Evolutionary conservation across 92 coral and sea anemone species (phyloP).

Genomic region (Epizoanthus ramosus): DNA sequence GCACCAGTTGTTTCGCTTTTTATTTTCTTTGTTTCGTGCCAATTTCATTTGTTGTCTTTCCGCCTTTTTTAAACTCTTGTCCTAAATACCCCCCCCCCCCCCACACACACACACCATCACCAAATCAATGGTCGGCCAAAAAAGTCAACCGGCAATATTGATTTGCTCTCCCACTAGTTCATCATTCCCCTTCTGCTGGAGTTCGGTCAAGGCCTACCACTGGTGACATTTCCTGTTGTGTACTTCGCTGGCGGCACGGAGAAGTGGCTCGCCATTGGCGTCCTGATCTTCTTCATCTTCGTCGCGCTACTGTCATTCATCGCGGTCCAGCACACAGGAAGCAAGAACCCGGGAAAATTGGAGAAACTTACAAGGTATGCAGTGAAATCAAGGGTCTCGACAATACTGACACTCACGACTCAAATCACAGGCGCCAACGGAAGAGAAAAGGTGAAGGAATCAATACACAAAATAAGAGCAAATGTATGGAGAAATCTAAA

Average conservation of each 20-base stretch:
- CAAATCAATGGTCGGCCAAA: too few relatives aligned
- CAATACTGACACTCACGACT: too few relatives aligned
- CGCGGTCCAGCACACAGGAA: conserved; percentile 60
- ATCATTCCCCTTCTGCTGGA: conserved; percentile 57
- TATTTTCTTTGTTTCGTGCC: too few relatives aligned
- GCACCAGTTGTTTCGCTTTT: too few relatives aligned
- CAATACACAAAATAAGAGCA: too few relatives aligned
- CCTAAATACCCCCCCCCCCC: too few relatives aligned
- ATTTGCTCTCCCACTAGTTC: conserved; percentile 7
- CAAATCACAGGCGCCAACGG: background rate
- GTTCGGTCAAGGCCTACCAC: conserved; percentile 54
- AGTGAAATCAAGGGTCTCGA: background rate
- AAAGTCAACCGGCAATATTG: too few relatives aligned
- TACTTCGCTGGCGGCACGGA: conserved; percentile 58
- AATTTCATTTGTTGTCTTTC: too few relatives aligned
- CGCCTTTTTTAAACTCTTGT: too few relatives aligned
- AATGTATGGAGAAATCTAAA: too few relatives aligned
- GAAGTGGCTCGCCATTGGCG: conserved; percentile 57
- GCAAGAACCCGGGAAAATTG: conserved; percentile 55
- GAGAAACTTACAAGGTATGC: conserved; percentile 69
- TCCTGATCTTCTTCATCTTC: conserved; percentile 46
- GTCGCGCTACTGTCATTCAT: conserved; percentile 42
- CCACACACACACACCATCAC: too few relatives aligned
- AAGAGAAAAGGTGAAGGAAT: too few relatives aligned
- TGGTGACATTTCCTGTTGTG: conserved; percentile 56